Evolutionary conservation across 2,113 vertebrate species (phyloP).

Genomic region (Microtus oregoni): DNA sequence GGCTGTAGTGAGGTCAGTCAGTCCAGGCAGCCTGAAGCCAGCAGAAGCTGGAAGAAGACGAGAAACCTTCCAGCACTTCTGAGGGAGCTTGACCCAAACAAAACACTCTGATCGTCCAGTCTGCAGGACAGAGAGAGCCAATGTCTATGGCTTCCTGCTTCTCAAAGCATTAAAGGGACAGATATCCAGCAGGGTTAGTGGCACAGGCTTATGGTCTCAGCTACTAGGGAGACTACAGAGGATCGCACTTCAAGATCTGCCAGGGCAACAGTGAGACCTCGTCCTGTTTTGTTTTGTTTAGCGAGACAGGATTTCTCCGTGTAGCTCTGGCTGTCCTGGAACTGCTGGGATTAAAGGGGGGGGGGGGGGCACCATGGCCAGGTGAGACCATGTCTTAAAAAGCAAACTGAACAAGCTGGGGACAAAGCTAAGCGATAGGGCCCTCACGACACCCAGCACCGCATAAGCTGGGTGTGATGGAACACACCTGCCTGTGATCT

Average conservation of each 20-base stretch:
- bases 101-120: not conserved
- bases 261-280: not conserved
- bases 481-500: not conserved
- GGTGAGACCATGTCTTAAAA: not conserved
- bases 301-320: not conserved
- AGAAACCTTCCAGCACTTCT: not conserved
- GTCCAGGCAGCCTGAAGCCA: accelerated
- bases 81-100: no score
- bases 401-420: not conserved
- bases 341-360: not conserved
- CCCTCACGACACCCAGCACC: not conserved
- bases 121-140: not conserved
- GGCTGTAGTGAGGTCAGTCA: accelerated
- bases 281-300: not conserved
- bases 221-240: not conserved
- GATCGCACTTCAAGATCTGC: not conserved
- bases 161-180: not conserved
- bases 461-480: no score
- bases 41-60: not conserved
- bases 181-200: not conserved
- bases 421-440: not conserved
- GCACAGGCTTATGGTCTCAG: no score
- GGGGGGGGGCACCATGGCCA: no score
- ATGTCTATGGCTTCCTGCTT: not conserved
- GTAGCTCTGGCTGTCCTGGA: not conserved